Base-by-base conservation (phyloP, 2,113 vertebrate genomes). In the Forbesichthys agassizii region DNA sequence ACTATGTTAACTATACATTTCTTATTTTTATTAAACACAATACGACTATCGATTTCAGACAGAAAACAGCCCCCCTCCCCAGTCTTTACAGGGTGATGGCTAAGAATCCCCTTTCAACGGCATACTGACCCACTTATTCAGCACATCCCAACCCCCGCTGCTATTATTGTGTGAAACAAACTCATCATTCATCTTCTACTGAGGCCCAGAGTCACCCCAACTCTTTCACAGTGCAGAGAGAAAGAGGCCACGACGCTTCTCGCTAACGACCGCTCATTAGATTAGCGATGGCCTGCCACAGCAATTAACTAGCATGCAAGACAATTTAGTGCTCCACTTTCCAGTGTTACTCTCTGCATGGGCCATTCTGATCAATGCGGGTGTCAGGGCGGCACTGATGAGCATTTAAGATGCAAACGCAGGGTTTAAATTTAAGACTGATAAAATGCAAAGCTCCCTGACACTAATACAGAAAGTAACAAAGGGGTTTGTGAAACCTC, bases 111-210 rank as follows among this genome's bases (percentile, higher is more conserved):
- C 86, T 69, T 82, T 78, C 79, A 87, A 33, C 82, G 83, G 82
- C 91, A 89, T 68, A 90, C 87, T 90, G 94, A 91, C 77, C 88
- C 86, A 93, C 90, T 92, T 91, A 48, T 84, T 74, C 81, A 84
- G 71, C 71, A 73, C 86, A 88, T 89, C 91, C 92, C 93, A 84
- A 89, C 88, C 88, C 84, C 87, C 88, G 68, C 75, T 79, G 79
- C 87, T 88, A 88, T 90, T 94, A 91, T 92, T 91, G 87, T 85
- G 86, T 75, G 89, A 92, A 94, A 95, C 94, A 95, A 92, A 92
- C 90, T 89, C 88, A 90, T 92, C 93, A 94, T 95, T 96, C 93
- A 93, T 95, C 88, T 88, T 91, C 84, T 74, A 86, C 86, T 83
- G 83, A 91, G 88, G 84, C 84, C 79, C 0, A 75, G 85, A 93